A percentile compares a stretch with the other conserved stretches of the same genome.
Evolutionary conservation across 2,113 vertebrate genomes (phyloP).

Genomic region (Pycnonotus jocosus): DNA sequence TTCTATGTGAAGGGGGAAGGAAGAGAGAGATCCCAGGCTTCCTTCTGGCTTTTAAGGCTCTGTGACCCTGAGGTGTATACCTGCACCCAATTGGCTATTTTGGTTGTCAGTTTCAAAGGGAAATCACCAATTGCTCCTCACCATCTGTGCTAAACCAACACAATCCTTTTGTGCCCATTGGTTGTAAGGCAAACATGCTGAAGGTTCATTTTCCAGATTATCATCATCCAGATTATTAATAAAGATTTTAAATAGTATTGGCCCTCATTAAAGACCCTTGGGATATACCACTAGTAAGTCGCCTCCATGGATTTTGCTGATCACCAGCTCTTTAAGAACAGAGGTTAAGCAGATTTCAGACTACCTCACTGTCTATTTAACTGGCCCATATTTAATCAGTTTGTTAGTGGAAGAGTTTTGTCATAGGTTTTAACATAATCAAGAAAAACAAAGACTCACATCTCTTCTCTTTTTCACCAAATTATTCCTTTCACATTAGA

Average conservation of each 20-base stretch:
- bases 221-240: neutral
- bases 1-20: no score
- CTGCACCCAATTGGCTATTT: no score
- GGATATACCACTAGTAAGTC: neutral
- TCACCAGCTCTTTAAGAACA: neutral
- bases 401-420: fast-evolving
- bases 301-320: neutral
- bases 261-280: neutral
- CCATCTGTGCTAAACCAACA: no score
- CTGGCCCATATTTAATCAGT: neutral
- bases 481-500: neutral
- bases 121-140: no score
- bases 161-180: neutral
- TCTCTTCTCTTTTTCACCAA: neutral
- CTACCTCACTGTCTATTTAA: neutral
- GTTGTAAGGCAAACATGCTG: neutral
- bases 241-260: neutral
- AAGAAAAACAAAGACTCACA: neutral
- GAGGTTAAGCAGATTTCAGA: neutral
- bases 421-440: neutral
- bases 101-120: no score
- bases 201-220: neutral
- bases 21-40: no score
- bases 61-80: no score
- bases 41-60: no score